Percentiles rank a stretch among this genome's conserved stretches.
These are phyloP conservation scores for Fragum sueziense DNA, from an alignment of 2,888 invertebrate genomes.

Conservation along the genomic window DNA sequence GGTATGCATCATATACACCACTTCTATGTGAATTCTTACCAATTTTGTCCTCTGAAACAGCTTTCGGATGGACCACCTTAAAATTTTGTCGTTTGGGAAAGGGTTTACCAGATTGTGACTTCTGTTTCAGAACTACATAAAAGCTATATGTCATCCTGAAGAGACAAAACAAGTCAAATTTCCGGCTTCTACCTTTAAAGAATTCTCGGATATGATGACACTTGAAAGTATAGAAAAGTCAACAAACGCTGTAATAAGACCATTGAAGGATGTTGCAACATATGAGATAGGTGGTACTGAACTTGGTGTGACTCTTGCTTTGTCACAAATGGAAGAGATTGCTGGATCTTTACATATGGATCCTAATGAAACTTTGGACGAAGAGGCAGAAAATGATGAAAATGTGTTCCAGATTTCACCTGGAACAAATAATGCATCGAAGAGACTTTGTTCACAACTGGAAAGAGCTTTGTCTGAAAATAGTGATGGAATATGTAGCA, in stretches of 20 bases:
- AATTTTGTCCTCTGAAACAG: no score
- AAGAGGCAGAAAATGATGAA: conserved; percentile 13
- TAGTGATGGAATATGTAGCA: conserved; percentile 62
- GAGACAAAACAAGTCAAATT: conserved; percentile 62
- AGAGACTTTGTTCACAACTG: conserved; percentile 54
- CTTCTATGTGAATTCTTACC: no score
- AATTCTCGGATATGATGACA: conserved; percentile 53
- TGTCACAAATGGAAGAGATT: conserved; percentile 74
- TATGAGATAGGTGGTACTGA: conserved; percentile 70
- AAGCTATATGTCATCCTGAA: conserved; percentile 66
- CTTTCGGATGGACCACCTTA: no score
- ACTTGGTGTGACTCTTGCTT: conserved; percentile 74
- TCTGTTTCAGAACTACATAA: conserved; percentile 69
- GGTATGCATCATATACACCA: no score
- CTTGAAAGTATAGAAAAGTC: conserved; percentile 70
- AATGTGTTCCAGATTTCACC: conserved; percentile 44
- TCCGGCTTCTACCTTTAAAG: conserved; percentile 45
- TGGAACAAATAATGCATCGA: conserved; percentile 43
- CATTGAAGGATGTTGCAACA: conserved; percentile 48
- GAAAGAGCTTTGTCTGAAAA: conserved; percentile 63
- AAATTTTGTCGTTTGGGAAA: no score
- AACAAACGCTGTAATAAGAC: conserved; percentile 65
- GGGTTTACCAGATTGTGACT: no score
- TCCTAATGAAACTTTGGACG: conserved; percentile 19
- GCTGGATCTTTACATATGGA: conserved; percentile 50